These are phyloP conservation scores for Phortica okadai DNA, from an alignment of 2,888 invertebrate species.

Conservation along the genomic window DNA sequence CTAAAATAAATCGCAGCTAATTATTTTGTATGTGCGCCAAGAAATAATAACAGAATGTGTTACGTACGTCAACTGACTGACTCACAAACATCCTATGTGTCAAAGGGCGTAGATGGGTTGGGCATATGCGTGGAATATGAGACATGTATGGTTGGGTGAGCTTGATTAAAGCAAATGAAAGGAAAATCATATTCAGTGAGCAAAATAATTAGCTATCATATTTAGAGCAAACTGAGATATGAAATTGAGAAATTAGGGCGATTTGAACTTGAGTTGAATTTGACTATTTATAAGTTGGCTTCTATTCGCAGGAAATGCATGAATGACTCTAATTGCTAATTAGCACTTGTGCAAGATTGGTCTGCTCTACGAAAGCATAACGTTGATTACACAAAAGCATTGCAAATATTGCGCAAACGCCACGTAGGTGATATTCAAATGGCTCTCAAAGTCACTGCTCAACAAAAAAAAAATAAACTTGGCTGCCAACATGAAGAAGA, in stretches of 20 bases:
- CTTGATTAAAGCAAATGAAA: conserved; percentile 42
- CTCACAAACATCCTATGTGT: too few species aligned
- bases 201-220: conserved; percentile 58
- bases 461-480: too few species aligned
- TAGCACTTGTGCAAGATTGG: not conserved
- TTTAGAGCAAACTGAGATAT: not conserved
- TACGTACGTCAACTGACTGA: not conserved
- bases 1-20: conserved; percentile 23
- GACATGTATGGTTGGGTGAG: not conserved
- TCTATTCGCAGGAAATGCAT: not conserved
- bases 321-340: not conserved
- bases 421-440: too few species aligned
- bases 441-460: too few species aligned
- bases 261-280: too few species aligned
- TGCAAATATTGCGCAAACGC: too few species aligned
- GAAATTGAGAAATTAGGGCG: not conserved
- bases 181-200: conserved; percentile 53
- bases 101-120: too few species aligned
- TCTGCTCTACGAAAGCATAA: not conserved
- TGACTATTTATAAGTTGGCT: not conserved
- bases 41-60: not conserved
- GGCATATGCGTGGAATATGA: not conserved
- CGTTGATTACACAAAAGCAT: not conserved
- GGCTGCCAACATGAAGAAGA: too few species aligned
- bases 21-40: conserved; percentile 10